Evolutionary conservation across 2,888 invertebrate species (phyloP).

Genomic region (Microctonus aethiopoides): DNA sequence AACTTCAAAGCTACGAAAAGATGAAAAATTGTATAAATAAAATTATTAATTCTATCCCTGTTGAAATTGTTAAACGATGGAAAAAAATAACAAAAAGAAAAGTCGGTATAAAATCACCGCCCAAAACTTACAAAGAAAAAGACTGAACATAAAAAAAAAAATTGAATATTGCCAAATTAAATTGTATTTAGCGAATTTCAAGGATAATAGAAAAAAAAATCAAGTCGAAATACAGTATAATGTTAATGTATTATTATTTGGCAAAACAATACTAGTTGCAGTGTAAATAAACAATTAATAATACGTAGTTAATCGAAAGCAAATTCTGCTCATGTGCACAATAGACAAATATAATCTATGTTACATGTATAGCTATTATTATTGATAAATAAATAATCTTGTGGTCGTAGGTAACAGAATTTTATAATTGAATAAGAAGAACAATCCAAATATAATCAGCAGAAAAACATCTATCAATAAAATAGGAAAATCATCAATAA

Average conservation of each 20-base stretch:
- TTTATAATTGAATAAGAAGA: constrained; percentile 58
- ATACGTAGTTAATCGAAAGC: constrained; percentile 3
- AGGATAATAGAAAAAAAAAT: constrained; percentile 8
- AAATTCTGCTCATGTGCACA: constrained; percentile 23
- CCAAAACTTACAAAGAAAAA: constrained; percentile 33
- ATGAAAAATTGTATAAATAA: constrained; percentile 22
- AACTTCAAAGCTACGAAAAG: constrained; percentile 7
- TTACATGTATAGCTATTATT: constrained; percentile 8
- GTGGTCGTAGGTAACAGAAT: constrained; percentile 54
- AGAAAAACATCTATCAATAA: constrained; percentile 37
- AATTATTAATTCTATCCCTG: constrained; percentile 29
- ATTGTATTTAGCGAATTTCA: constrained; percentile 26
- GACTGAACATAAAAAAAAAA: constrained; percentile 29
- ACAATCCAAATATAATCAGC: constrained; percentile 44
- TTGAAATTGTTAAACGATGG: constrained; percentile 31
- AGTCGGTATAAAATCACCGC: constrained; percentile 17
- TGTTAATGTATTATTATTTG: constrained; percentile 14
- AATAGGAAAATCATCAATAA: constrained; percentile 34
- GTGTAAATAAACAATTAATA: constrained; percentile 23
- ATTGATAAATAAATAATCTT: constrained; percentile 36
- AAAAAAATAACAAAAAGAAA: constrained; percentile 9
- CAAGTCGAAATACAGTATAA: neutral
- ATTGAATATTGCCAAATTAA: constrained; percentile 36
- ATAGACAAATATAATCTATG: constrained; percentile 16
- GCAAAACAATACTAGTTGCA: constrained; percentile 6